Base-by-base conservation (phyloP, 2,113 vertebrate genomes). In the Octodon degus region DNA sequence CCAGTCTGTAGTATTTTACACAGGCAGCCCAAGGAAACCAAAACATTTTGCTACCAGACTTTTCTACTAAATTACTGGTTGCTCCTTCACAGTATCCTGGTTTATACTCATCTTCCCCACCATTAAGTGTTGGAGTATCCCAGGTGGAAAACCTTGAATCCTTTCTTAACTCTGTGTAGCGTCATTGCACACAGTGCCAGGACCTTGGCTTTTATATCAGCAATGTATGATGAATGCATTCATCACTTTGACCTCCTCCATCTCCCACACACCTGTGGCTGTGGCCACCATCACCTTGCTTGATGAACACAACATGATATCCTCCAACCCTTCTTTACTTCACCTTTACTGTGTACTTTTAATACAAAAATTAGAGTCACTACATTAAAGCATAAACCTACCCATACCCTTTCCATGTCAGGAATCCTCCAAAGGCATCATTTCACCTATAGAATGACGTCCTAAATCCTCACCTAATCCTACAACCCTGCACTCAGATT, bases 231-330 rank as follows among this genome's bases (percentile, higher is more conserved):
- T 67, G 77, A 24, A 53, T 27, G 47, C 20, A 43, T 43, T 43
- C 43, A 5, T 5, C 43, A 43, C 43, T 43, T 43, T 43, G 43
- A 43, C 43, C 43, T 43, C 43, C 43, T 43, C 13, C 7, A 4
- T 27, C 20, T 55, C 30, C 34, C 55, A 12, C 30, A 20, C 4
- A 27, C 9, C 0, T 0, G 17, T 0, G 4, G 2, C 19, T 37
- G 16, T 25, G 27, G 43, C 27, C 19, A 9, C 24, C 11, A 9
- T 7, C 50, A 62, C 24, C 34, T 72, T 10, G 5, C 9, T 67
- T 37, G 7, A 13, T 2, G 67, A 65, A 50, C 5, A 16, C 13
- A n/a, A 17, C 12, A 5, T 0, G 2, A 16, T 1, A 13, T 25
- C 19, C 1, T 62, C 47, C 47, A 17, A 14, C 34, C 1, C 65